Base-by-base conservation (phyloP, 1,140 invertebrate genomes). In the Onthophagus taurus region DNA sequence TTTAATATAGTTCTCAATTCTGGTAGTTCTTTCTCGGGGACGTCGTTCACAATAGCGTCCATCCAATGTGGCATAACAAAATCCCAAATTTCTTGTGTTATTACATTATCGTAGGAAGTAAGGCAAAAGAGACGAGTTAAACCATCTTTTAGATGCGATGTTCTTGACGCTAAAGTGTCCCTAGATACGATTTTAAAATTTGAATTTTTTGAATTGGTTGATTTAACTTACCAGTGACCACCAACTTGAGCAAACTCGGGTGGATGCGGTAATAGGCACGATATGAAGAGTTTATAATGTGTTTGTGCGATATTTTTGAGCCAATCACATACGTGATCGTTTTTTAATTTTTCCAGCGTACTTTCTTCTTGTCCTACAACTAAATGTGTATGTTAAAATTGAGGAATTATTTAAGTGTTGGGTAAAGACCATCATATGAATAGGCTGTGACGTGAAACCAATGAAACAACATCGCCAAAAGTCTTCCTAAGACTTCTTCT, bases 401-500 rank as follows among this genome's bases (percentile, higher is more conserved):
- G 9, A 2, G 11, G 3, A 4, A 11, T 5, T 23, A 21, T 21
- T 23, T 9, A 11, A 38, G 4, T 11, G 11, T n/a, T 18, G 5
- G 13, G 14, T 4, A 2, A 14, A 61, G 57, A 92, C 92, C 91
- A 72, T 95, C 90, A 61, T 92, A 93, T 12, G 94, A 81, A 67
- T 91, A 94, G 6, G 92, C 90, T 21, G 94, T 97, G 47, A 93
- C 85, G 72, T 97, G 89, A 72, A 98, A 99, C 96, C 96, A 99
- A 68, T 98, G 92, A 72, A 98, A 98, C 42, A 99, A 75, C 76
- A 95, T 94, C 42, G 89, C 88, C 18, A 99, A 72, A 51, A 99
- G 75, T 52, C 94, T 74, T 13, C 93, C 92, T 23, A 98, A 72
- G 21, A 91, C 81, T 66, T 94, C 87, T 59, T 83, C 70, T 4